Conservation (phyloP, 2,113 vertebrate species). For the Brachyhypopomus occidentalis region DNA sequence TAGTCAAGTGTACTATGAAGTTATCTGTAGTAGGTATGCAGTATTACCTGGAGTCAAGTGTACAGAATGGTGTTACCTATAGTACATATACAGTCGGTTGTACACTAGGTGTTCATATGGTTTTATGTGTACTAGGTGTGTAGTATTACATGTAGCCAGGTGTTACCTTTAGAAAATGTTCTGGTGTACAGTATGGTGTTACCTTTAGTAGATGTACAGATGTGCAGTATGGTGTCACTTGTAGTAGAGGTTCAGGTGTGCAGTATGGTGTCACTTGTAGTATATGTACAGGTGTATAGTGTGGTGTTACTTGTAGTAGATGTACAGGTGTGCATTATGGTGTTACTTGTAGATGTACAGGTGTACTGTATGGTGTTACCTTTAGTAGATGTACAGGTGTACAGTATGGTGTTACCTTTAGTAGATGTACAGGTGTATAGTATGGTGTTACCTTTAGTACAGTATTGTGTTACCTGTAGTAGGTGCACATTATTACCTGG, state of each 20-base stretch:
- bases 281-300: not conserved
- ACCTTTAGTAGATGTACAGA: not conserved
- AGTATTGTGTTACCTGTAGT: not conserved
- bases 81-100: slow-evolving; percentile 66
- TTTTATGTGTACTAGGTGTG: not conserved
- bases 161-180: not conserved
- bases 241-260: not conserved
- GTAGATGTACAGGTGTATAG: not conserved
- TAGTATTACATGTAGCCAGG: not conserved
- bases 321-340: not conserved
- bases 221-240: not conserved
- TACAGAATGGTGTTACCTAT: not conserved
- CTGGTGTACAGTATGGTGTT: not conserved
- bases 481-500: slow-evolving; percentile 69
- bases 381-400: not conserved
- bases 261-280: not conserved
- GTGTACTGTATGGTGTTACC: not conserved
- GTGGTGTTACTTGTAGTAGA: slow-evolving; percentile 67
- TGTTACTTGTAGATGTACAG: not conserved
- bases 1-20: not conserved
- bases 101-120: not conserved
- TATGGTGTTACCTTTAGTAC: not conserved
- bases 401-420: not conserved
- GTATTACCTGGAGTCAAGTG: not conserved
- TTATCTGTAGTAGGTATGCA: not conserved